Base-by-base conservation (phyloP, 2,888 invertebrate species). In the Drosophila vallismaia region DNA sequence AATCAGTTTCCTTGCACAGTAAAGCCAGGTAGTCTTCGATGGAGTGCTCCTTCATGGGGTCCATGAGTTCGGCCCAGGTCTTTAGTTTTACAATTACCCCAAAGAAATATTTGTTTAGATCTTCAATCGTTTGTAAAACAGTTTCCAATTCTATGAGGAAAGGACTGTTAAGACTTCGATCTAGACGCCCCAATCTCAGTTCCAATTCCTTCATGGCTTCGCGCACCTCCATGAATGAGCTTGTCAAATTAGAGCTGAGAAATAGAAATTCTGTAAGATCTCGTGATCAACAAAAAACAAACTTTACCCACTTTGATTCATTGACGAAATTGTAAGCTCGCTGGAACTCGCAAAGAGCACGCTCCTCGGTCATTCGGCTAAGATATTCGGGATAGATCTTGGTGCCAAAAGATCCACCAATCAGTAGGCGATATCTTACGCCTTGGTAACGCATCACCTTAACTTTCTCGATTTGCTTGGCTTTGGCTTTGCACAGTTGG, bases 321-420 rank as follows among this genome's bases (percentile, higher is more conserved):
- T 77, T 79, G 1, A 90, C 53, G 3, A 49, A 46, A 44, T 74
- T 73, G 31, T 80, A 68, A 8, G 72, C 77, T 29, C 67, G 74
- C 31, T 85, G 76, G 14, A 90, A 88, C 3, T 64, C 71, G 24
- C 84, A 84, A 0, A 83, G 45, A 0, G 74, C 64, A 1, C 77
- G 69, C n/a, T 74, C 50, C 40, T 89, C 89, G 0, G 77, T 71
- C 52, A 79, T 62, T n/a, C 70, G 57, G 1, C 90, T 88, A 0
- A 90, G 45, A 24, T 83, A 78, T 59, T 89, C 89, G 2, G 89
- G 90, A 53, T 88, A 89, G 2, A 75, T 58, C 40, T 89, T 89
- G 0, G 82, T 72, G 51, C 80, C 85, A 19, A 73, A 69, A 2
- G 76, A 75, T 3, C 59, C 72, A 5, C 57, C 52, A 1, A 63